Evolutionary conservation across 2,797 vertebrate genomes (phyloP), one percentile per base, ranked within the genome.

Genomic region (Myotis vivesi): DNA sequence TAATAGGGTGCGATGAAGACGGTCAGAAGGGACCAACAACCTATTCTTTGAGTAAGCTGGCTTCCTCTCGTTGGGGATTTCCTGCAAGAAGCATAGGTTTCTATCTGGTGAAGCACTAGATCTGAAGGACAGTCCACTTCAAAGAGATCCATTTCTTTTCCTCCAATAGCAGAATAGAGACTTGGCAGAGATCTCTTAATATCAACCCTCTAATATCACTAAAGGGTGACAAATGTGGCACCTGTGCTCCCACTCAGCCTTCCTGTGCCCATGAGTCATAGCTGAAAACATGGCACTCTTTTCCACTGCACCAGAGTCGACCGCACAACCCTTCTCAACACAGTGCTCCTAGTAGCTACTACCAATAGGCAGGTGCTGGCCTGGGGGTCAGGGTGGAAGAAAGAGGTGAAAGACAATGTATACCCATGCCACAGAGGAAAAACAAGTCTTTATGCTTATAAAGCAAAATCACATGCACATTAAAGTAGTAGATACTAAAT

Each of bases 291-390:
- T 3, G 36, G 53, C 7, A 23, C 38, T 66, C 77, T 57, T 76
- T 41, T 49, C 38, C 33, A 64, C 4, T 15, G 57, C 30, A 30
- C 12, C 73, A 71, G 68, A 33, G 22, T 82, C 44, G 16, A 33
- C 44, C 12, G 17, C 53, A 92, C 33, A 92, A 59, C 28, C 62
- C 85, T 92, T 77, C 49, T 30, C n/a, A 83, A 62, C 49, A 84
- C 83, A 77, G 41, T 5, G 46, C 38, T 82, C 30, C 17, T 41
- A 13, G 41, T 12, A 68, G 71, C 33, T 41, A 22, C 25, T 15
- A 10, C 11, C 20, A 7, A 28, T 0, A 57, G 23, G 53, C 0
- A 46, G 46, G 51, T 10, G 33, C 64, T 72, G n/a, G 38, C 38
- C 23, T 3, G 13, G 41, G 49, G 12, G 9, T 0, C 0, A 11